phyloP scores from a whole-genome alignment of 1,140 invertebrate species.

The Thaumatotibia leucotreta region DNA sequence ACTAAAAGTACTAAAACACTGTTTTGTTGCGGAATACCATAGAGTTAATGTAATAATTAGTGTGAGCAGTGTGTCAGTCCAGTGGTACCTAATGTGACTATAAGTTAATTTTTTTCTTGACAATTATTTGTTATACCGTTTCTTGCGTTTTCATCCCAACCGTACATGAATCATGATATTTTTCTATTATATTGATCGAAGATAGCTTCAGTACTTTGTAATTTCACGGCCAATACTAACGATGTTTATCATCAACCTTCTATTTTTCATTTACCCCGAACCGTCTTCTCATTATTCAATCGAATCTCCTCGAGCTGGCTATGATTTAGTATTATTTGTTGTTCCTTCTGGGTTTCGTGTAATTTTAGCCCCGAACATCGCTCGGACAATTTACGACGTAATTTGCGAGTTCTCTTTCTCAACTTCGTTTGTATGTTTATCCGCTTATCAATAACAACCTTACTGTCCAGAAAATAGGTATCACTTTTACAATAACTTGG shows the following conservation, averaged over 20 bases:
- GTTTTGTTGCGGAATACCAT: too few species aligned
- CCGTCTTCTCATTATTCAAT: not conserved
- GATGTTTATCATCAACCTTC: not conserved
- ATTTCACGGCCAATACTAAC: too few species aligned
- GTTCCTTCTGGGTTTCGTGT: conserved; percentile 7
- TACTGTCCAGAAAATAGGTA: not conserved
- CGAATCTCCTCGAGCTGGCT: not conserved
- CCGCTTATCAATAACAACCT: not conserved
- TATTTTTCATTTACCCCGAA: not conserved
- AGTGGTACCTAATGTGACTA: too few species aligned
- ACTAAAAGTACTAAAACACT: too few species aligned
- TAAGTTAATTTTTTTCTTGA: too few species aligned
- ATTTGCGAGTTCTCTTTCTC: not conserved
- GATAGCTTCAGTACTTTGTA: too few species aligned
- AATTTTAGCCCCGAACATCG: conserved; percentile 5
- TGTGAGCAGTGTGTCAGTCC: too few species aligned
- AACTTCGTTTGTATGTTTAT: not conserved
- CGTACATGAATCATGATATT: too few species aligned
- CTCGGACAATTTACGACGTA: conserved; percentile 10
- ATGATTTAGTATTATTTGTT: conserved; percentile 6
- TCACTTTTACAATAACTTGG: not conserved
- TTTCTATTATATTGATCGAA: too few species aligned
- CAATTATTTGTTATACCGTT: too few species aligned
- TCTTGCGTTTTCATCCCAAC: too few species aligned
- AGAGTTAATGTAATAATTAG: too few species aligned